phyloP scores from a whole-genome alignment of 2,113 vertebrate species.

The Myotis brandtii region DNA sequence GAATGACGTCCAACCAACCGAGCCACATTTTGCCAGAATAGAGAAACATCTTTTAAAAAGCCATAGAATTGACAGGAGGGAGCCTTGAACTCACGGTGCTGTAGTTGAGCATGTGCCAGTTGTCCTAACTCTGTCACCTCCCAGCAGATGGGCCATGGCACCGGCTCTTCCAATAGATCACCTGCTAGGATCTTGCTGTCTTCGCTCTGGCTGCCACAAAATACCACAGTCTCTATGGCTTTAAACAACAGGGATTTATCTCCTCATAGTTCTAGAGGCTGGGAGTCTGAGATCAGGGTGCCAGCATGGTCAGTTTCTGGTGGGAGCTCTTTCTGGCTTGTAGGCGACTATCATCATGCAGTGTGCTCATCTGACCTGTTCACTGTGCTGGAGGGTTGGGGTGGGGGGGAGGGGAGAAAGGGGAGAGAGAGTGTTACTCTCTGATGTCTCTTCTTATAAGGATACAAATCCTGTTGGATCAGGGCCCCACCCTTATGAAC shows the following conservation, averaged over 20 bases:
- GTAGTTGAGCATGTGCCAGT: not conserved
- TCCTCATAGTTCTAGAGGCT: not conserved
- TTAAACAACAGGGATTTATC: not conserved
- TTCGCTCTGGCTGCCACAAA: not conserved
- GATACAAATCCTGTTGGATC: not conserved
- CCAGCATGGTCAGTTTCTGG: not conserved
- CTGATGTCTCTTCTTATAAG: not conserved
- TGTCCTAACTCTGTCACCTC: not conserved
- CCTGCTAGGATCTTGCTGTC: not conserved
- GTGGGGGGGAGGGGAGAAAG: rapidly evolving
- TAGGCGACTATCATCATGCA: not conserved
- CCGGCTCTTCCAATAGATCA: not conserved
- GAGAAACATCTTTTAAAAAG: not conserved
- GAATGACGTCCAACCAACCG: too few relatives aligned
- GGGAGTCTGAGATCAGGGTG: too few relatives aligned
- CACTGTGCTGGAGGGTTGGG: not conserved
- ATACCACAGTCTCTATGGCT: not conserved
- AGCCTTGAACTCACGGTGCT: not conserved
- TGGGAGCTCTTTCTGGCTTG: not conserved
- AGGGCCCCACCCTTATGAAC: not conserved
- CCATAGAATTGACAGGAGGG: not conserved
- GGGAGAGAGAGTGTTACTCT: not conserved
- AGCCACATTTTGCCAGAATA: too few relatives aligned
- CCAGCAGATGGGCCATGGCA: not conserved
- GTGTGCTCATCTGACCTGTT: not conserved